Evolutionary conservation across 2,888 invertebrate genomes (phyloP), one percentile per base, ranked within the genome.

Genomic region (Polyommatus icarus): DNA sequence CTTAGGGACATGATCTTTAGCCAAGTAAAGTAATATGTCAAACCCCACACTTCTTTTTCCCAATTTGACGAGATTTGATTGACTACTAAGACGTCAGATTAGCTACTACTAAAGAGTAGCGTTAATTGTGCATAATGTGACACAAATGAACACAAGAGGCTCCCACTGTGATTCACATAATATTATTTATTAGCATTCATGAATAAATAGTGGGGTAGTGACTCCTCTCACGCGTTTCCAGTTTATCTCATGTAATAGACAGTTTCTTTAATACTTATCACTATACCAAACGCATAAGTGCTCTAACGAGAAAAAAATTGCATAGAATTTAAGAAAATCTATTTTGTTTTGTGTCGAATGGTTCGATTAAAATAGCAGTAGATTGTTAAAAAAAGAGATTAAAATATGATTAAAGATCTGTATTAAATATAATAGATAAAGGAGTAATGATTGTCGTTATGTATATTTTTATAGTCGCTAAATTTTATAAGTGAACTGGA

Each of bases 91-190:
- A 40, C 40, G 40, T 40, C 40, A 40, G 40, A 40, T 40, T 8
- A 36, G 8, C 8, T 10, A 40, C 8, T 40, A 46, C 46, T 46
- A 12, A 46, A 46, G 10, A 46, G 46, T 46, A 46, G 46, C 46
- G 10, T 4, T 6, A 67, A 61, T 12, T 61, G 29, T 67, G 67
- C 67, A 20, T 6, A 67, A 67, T 18, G 54, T n/a, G 5, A 54
- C 54, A 54, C 10, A 18, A 54, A 50, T 75, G 15, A 73, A 40
- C 29, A 54, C 18, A 71, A 79, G 81, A 80, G 80, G 80, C 78
- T 81, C n/a, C 40, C 54, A 77, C 80, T 81, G 81, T 81, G 80
- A 81, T 77, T n/a, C 20, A 78, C 61, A 73, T 32, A 79, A 76
- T 76, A 12, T n/a, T 61, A 76, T 50, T 75, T 54, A 67, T 29